Conservation (phyloP, 2,888 invertebrate species). For the Andrena bucephala region DNA sequence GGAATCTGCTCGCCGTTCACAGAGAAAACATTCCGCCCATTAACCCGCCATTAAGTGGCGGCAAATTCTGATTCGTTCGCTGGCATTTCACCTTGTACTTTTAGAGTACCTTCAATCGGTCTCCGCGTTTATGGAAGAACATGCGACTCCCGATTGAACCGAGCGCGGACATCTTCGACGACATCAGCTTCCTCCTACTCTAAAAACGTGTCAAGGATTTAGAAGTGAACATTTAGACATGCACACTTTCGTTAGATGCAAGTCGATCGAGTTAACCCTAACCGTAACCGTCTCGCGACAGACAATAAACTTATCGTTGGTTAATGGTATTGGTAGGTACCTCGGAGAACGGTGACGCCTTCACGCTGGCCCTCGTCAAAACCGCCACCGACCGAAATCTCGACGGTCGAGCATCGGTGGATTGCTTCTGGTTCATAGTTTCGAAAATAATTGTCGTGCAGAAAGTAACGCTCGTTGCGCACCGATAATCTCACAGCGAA, state of each 20-base stretch:
- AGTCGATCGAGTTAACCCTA: conserved; percentile 15
- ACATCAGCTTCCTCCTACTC: conserved; percentile 29
- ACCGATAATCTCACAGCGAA: not conserved
- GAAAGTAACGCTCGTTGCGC: not conserved
- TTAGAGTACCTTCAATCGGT: conserved; percentile 63
- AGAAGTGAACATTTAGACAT: not conserved
- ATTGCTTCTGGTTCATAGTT: conserved; percentile 48
- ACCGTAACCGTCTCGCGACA: not conserved
- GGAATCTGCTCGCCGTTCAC: conserved; percentile 54
- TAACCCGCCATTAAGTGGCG: not conserved
- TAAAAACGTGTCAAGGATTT: conserved; percentile 4
- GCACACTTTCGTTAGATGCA: not conserved
- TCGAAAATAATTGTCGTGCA: not conserved
- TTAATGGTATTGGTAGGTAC: conserved; percentile 14
- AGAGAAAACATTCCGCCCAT: not conserved
- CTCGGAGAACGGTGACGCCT: not conserved
- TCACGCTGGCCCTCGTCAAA: not conserved
- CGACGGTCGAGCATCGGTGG: not conserved
- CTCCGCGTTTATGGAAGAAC: conserved; percentile 58
- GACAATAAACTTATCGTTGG: not conserved
- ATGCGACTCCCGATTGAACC: conserved; percentile 47
- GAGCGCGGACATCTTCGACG: conserved; percentile 47
- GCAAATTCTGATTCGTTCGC: no score
- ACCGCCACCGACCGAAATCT: not conserved
- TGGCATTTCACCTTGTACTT: not conserved